phyloP scores from a whole-genome alignment of 2,797 vertebrate genomes.

The Discoglossus pictus region DNA sequence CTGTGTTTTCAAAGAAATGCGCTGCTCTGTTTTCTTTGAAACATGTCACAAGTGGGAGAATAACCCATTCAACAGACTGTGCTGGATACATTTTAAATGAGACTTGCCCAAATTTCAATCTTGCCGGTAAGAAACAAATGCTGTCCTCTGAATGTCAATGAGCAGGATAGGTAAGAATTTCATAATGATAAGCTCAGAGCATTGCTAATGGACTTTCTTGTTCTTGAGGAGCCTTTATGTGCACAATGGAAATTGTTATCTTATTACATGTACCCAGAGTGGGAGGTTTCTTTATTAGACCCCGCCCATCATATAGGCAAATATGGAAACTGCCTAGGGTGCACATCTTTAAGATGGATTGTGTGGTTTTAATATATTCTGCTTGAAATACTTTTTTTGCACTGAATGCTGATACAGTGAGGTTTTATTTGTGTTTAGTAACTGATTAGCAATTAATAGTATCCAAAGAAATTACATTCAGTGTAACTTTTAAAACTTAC shows the following conservation, averaged over 20 bases:
- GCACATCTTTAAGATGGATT: too few species aligned
- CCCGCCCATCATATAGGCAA: too few species aligned
- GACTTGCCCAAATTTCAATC: conserved; percentile 58
- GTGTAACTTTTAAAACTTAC: too few species aligned
- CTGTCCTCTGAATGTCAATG: conserved; percentile 60
- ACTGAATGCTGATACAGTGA: too few species aligned
- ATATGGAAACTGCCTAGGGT: too few species aligned
- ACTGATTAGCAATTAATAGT: too few species aligned
- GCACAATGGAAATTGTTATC: conserved; percentile 51
- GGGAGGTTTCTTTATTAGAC: conserved; percentile 48
- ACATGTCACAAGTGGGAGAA: conserved; percentile 53
- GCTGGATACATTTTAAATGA: conserved; percentile 58
- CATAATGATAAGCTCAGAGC: conserved; percentile 18
- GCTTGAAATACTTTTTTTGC: too few species aligned
- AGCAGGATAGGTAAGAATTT: conserved; percentile 52
- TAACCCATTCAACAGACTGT: conserved; percentile 51
- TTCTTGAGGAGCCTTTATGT: conserved; percentile 39
- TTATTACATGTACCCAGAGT: conserved; percentile 44
- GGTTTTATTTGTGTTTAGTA: too few species aligned
- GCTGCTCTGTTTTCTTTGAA: conserved; percentile 53
- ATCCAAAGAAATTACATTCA: too few species aligned
- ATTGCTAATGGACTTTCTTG: conserved; percentile 46
- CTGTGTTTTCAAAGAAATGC: conserved; percentile 43
- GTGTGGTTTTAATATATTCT: too few species aligned
- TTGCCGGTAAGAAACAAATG: conserved; percentile 61